A percentile compares a stretch with the other conserved stretches of the same genome.
phyloP scores from a whole-genome alignment of 2,113 vertebrate species.

The Polypterus senegalus region DNA sequence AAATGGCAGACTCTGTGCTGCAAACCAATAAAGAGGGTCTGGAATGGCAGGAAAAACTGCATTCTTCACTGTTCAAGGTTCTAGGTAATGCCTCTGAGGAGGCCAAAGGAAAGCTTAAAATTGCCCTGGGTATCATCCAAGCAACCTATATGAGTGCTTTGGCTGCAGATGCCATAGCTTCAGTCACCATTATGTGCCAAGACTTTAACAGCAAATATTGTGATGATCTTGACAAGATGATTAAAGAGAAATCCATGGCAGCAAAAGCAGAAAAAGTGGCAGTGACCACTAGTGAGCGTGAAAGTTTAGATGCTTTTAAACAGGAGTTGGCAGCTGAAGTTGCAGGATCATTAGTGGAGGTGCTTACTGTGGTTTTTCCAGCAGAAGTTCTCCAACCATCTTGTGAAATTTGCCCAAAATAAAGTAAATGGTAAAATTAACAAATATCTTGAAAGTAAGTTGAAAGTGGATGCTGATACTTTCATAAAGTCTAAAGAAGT shows the following conservation, averaged over 20 bases:
- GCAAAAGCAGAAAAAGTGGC: background rate
- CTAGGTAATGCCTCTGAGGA: background rate
- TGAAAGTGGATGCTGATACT: background rate
- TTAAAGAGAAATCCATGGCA: background rate
- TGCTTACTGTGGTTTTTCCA: slow-evolving; percentile 9
- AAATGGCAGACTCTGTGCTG: too few species aligned
- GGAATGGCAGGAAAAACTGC: slow-evolving; percentile 3
- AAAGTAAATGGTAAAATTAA: background rate
- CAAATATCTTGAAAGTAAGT: slow-evolving; percentile 5
- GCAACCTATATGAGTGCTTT: background rate
- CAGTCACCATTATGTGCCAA: background rate
- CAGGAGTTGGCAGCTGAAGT: slow-evolving; percentile 8
- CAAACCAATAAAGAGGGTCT: background rate
- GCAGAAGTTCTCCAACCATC: slow-evolving; percentile 16
- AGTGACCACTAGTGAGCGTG: background rate
- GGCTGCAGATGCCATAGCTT: background rate
- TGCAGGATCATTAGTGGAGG: background rate
- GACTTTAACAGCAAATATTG: slow-evolving; percentile 5
- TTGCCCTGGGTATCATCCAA: slow-evolving; percentile 3
- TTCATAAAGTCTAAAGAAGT: background rate
- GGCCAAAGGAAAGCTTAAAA: background rate
- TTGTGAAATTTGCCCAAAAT: background rate
- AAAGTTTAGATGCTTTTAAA: slow-evolving; percentile 9
- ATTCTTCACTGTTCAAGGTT: background rate
- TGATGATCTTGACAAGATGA: slow-evolving; percentile 1